These are phyloP conservation scores for Ctenosaura bakeri DNA, from an alignment of 2,797 vertebrate genomes.

Conservation along the genomic window DNA sequence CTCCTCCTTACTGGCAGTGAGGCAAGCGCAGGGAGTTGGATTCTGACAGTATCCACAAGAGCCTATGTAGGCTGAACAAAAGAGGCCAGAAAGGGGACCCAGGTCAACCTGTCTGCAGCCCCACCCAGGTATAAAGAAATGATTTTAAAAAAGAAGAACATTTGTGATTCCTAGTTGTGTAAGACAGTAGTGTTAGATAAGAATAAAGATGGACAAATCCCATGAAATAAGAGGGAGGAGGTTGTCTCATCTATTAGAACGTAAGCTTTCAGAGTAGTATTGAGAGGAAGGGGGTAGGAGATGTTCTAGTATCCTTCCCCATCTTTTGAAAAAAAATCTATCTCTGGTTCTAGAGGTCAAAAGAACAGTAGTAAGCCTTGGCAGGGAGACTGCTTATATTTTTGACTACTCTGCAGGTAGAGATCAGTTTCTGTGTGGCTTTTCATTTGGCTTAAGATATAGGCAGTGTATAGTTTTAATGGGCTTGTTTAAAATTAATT, in stretches of 20 bases:
- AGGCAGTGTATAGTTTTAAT: not conserved
- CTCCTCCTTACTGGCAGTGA: no score
- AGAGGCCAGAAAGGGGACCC: not conserved
- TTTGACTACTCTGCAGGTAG: not conserved
- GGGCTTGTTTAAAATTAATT: constrained; percentile 19
- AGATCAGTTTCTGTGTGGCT: not conserved
- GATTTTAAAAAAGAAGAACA: not conserved
- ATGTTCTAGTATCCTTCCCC: not conserved
- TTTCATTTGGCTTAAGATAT: not conserved
- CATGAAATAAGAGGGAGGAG: not conserved
- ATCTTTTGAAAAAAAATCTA: not conserved
- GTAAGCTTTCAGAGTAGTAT: not conserved
- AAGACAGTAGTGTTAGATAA: not conserved
- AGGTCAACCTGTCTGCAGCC: not conserved
- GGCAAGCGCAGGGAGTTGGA: no score
- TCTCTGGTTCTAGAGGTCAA: not conserved
- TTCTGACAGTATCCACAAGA: not conserved
- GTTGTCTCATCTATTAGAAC: not conserved
- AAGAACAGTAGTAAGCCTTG: not conserved
- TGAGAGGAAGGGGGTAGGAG: no score
- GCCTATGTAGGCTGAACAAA: not conserved
- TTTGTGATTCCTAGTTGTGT: not conserved
- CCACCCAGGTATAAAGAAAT: not conserved
- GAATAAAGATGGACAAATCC: not conserved
- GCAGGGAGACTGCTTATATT: not conserved